Evolutionary conservation across 2,888 invertebrate species (phyloP), one percentile per base, ranked within the genome.

Genomic region (Drosophila paramelanica): DNA sequence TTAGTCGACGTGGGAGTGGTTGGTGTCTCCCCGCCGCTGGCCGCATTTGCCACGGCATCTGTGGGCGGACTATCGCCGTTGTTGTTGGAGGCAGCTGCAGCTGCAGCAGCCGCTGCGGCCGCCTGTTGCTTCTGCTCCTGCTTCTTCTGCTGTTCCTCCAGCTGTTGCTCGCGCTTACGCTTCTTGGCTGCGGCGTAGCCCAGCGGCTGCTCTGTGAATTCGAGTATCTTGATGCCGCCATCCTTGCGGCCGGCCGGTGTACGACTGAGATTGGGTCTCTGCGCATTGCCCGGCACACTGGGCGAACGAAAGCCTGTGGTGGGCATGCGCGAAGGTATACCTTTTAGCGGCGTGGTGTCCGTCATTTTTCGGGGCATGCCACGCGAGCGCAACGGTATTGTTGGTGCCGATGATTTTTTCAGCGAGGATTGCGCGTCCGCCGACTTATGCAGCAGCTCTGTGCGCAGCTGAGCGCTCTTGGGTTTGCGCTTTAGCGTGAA

Each of bases 301-400:
- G 91, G 93, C 23, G 92, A 92, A 17, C 95, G 93, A 89, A 95
- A 95, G 50, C 95, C 95, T 25, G 94, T 94, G 1, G 94, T 93
- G 17, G 96, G 95, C 58, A 95, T 94, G 87, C 97, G 94, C 49
- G 97, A 97, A 1, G 98, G 98, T 74, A 98, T 96, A 0, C 98
- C 98, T 90, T 97, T 98, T 38, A 98, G 93, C 0, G 98, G 98
- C 1, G 98, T 98, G 41, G 97, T 97, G 90, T 98, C 98, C 85
- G 98, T 98, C 97, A 98, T 98, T 94, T 98, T 98, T 85, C 98
- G 95, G 0, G 98, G 98, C 96, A 98, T 97, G 78, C 96, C 96
- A 69, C 96, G 93, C 20, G 97, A 96, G 73, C 98, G 93, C 3
- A 98, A 94, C 0, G 98, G 98, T 81, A 98, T 97, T 0, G 97